A percentile compares a stretch with the other conserved stretches of the same genome.
Conservation (phyloP, 2,888 invertebrate species). For the Erebia ligea region DNA sequence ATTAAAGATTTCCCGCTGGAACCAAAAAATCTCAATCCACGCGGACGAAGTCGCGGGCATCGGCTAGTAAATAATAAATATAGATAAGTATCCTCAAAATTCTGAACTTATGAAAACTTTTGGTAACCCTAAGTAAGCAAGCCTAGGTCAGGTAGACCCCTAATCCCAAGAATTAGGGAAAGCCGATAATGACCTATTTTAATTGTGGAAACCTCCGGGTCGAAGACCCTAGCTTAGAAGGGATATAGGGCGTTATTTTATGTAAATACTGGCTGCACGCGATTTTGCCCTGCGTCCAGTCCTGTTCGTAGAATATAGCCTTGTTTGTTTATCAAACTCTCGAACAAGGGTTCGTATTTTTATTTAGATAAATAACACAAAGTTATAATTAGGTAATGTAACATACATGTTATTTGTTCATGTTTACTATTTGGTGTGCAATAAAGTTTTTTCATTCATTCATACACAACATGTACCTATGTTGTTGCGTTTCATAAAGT, state of each 20-base stretch:
- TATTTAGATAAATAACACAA: background rate
- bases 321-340: background rate
- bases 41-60: too few relatives aligned
- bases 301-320: conserved; percentile 16
- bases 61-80: too few relatives aligned
- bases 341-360: background rate
- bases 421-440: too few relatives aligned
- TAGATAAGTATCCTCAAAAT: too few relatives aligned
- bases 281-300: conserved; percentile 11
- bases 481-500: too few relatives aligned
- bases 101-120: conserved; percentile 45
- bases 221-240: conserved; percentile 46
- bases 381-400: background rate
- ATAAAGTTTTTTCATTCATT: too few relatives aligned
- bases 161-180: conserved; percentile 64
- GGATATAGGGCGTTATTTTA: conserved; percentile 33
- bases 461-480: too few relatives aligned
- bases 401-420: too few relatives aligned
- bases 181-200: conserved; percentile 65
- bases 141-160: conserved; percentile 57
- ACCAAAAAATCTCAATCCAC: too few relatives aligned
- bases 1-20: too few relatives aligned
- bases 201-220: conserved; percentile 58
- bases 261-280: conserved; percentile 30
- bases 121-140: conserved; percentile 34